Evolutionary conservation across 2,113 vertebrate genomes (phyloP).

Genomic region (Ia io): DNA sequence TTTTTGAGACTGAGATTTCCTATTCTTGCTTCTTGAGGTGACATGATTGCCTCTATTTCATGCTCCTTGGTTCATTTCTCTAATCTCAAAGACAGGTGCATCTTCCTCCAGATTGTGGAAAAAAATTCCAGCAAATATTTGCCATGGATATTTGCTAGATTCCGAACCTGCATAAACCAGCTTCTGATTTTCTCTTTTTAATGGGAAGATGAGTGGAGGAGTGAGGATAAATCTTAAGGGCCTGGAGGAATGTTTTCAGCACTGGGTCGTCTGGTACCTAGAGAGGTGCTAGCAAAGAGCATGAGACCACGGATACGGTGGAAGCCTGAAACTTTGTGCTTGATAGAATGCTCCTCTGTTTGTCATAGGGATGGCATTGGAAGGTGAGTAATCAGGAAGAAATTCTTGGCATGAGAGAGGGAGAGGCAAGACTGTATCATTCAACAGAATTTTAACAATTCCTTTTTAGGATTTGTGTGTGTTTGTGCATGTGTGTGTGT

Average conservation of each 20-base stretch:
- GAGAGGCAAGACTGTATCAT: not conserved
- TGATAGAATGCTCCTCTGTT: not conserved
- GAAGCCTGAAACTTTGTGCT: not conserved
- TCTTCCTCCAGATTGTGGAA: not conserved
- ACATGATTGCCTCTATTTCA: not conserved
- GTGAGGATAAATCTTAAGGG: not conserved
- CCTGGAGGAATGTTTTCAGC: not conserved
- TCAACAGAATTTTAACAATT: constrained; percentile 14
- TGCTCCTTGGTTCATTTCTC: not conserved
- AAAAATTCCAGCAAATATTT: not conserved
- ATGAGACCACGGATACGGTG: not conserved
- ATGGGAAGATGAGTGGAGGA: not conserved
- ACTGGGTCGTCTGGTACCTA: not conserved
- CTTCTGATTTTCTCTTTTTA: not conserved
- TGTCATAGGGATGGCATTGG: not conserved
- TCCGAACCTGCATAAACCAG: not conserved
- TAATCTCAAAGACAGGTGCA: not conserved
- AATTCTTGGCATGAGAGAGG: not conserved
- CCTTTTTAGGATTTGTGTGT: not conserved
- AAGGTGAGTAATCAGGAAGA: not conserved
- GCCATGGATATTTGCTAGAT: not conserved
- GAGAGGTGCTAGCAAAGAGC: not conserved
- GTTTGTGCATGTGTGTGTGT: not conserved
- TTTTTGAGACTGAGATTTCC: not conserved
- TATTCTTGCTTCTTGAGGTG: not conserved